phyloP scores from a whole-genome alignment of 2,797 vertebrate species.

The Bovichtus diacanthus region DNA sequence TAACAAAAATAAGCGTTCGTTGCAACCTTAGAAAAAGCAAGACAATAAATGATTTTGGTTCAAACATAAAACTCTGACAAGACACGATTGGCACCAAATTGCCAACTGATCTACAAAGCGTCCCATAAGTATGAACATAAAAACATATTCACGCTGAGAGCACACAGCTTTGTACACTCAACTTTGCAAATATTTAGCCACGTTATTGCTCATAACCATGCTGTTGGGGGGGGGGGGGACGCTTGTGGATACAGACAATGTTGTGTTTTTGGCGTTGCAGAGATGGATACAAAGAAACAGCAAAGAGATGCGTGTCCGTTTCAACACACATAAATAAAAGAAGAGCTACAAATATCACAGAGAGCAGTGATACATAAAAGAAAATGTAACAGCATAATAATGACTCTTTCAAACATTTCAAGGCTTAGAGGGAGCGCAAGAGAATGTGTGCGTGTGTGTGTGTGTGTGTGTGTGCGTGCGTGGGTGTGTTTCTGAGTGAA shows the following conservation, averaged over 20 bases:
- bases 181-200: constrained; percentile 22
- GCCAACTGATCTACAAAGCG: background rate
- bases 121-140: background rate
- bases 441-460: background rate
- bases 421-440: constrained; percentile 62
- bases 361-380: constrained; percentile 16
- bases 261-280: constrained; percentile 12
- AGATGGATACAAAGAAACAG: background rate
- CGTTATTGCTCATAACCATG: constrained; percentile 36
- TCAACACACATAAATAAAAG: background rate
- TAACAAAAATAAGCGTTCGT: background rate
- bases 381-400: constrained; percentile 73
- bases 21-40: background rate
- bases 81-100: background rate
- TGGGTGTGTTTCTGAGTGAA: constrained; percentile 68
- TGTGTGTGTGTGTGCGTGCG: constrained; percentile 43
- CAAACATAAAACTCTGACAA: background rate
- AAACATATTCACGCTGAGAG: background rate
- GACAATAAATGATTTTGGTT: background rate
- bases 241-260: constrained; percentile 5
- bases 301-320: background rate
- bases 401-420: constrained; percentile 82
- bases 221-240: background rate
- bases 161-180: background rate
- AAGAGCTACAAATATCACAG: background rate